Conservation (phyloP, 2,113 vertebrate genomes). For the Acrocephalus kingi region DNA sequence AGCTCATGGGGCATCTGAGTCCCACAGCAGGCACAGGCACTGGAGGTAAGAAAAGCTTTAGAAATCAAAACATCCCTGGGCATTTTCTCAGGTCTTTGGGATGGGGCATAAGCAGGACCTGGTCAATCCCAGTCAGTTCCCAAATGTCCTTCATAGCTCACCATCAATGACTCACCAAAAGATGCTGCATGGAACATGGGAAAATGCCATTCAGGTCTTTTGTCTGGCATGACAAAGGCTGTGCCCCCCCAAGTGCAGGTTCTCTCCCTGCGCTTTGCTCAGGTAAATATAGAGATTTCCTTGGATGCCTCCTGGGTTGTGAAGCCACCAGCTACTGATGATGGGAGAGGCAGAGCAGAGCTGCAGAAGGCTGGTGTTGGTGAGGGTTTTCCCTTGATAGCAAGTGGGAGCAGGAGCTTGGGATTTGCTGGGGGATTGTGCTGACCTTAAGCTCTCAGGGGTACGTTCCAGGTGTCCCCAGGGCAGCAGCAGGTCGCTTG, state of each 20-base stretch:
- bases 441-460: background rate
- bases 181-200: background rate
- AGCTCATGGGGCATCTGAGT: accelerated
- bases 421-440: background rate
- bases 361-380: accelerated
- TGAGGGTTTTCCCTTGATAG: background rate
- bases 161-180: background rate
- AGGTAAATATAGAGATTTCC: background rate
- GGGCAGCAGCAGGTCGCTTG: background rate
- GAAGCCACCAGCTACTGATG: background rate
- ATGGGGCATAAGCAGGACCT: background rate
- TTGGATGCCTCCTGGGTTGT: background rate
- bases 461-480: background rate
- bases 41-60: background rate
- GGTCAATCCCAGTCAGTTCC: background rate
- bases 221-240: background rate
- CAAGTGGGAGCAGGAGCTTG: background rate
- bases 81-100: background rate
- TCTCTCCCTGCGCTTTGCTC: background rate
- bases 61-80: background rate
- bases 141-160: background rate
- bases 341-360: background rate
- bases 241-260: background rate
- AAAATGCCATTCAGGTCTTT: background rate
- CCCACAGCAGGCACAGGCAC: accelerated